Evolutionary conservation across 2,888 invertebrate species (phyloP), one percentile per base, ranked within the genome.

Genomic region (Yponomeuta malinellus): DNA sequence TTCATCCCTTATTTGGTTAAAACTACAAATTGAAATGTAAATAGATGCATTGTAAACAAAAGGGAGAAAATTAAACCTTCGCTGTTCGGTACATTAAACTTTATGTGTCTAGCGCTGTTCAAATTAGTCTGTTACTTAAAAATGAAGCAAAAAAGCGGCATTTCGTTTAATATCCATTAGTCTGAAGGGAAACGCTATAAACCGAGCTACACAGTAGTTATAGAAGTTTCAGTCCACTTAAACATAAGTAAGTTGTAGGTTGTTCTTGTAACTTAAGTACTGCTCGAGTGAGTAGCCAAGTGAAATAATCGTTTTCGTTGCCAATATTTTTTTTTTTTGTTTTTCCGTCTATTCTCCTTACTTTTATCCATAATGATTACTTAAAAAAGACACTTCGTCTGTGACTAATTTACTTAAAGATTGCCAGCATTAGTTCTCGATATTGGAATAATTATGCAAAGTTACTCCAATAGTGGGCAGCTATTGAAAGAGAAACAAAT

Each of bases 131-230:
- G 52, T 59, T 59, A 15, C 52, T 59, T 59, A 12, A 59, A 52
- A 59, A 59, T 59, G 52, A 59, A 59, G 15, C 52, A 59, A 59
- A 59, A 59, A 59, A 12, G 52, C 52, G 15, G 52, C 52, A 15
- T 59, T 59, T 59, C 52, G 52, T 59, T 59, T 59, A 59, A 59
- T 59, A 59, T 59, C 52, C 52, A 59, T 59, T 59, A 15, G 52
- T 59, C 52, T 59, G 52, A 15, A 59, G 52, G 3, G 52, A 1
- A 15, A 15, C 12, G 52, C 52, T 59, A 15, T 59, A 59, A 59
- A 59, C 52, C 15, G 1, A 4, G 52, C 52, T 59, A 15, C 3
- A 15, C 15, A 15, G 4, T 15, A 59, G 52, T 15, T 15, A 59
- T 15, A 15, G 52, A 59, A 59, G 52, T 1, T 59, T 15, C 15